Percentiles rank a stretch among this genome's conserved stretches.
These are phyloP conservation scores for Urocitellus parryii DNA, from an alignment of 2,113 vertebrate genomes.

Conservation along the genomic window DNA sequence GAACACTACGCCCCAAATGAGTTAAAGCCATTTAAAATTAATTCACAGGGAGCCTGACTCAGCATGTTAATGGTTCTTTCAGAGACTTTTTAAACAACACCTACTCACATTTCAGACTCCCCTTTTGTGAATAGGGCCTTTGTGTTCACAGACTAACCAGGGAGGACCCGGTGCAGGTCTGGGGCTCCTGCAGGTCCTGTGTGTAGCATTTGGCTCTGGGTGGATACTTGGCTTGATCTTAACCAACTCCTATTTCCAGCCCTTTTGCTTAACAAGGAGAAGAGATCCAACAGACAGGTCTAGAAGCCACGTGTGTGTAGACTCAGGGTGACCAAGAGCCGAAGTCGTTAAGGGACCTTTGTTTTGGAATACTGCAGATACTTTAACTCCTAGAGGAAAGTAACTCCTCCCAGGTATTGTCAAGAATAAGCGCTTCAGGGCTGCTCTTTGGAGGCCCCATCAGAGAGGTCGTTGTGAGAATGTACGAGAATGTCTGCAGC, in stretches of 20 bases:
- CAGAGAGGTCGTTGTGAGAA: fast-evolving
- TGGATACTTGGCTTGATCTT: background rate
- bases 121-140: background rate
- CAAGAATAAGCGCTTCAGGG: fast-evolving
- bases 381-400: background rate
- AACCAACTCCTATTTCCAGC: background rate
- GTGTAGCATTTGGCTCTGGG: background rate
- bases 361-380: background rate
- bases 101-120: constrained; percentile 26
- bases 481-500: fast-evolving
- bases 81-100: constrained; percentile 32
- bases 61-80: constrained; percentile 40
- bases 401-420: background rate
- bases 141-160: background rate
- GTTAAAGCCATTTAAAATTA: constrained; percentile 25
- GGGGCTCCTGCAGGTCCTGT: background rate
- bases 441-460: too few species aligned
- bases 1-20: background rate
- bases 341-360: background rate
- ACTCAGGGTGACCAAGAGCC: background rate
- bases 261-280: background rate
- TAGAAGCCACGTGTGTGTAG: fast-evolving
- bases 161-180: background rate
- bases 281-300: background rate
- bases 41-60: constrained; percentile 17